These are phyloP conservation scores for Siniperca obscura DNA, from an alignment of 2,797 vertebrate genomes.

Conservation along the genomic window DNA sequence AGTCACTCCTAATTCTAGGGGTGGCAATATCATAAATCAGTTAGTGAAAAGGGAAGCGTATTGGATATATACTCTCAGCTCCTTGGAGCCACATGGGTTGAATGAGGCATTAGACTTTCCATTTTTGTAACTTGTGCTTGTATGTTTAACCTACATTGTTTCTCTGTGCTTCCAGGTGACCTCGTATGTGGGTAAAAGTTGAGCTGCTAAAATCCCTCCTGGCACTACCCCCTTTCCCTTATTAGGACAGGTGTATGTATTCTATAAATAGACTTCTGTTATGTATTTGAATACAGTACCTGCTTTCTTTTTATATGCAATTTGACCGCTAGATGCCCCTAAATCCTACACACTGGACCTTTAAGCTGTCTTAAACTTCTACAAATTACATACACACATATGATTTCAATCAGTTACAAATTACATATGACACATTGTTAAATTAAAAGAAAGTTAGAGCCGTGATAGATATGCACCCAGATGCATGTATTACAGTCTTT, in stretches of 20 bases:
- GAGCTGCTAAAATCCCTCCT: too few relatives aligned
- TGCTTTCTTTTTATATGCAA: too few relatives aligned
- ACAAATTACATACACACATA: neutral
- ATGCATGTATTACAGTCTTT: neutral
- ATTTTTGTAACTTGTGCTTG: neutral
- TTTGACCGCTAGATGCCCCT: too few relatives aligned
- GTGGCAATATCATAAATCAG: neutral
- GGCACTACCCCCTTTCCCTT: too few relatives aligned
- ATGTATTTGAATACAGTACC: too few relatives aligned
- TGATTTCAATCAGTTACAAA: neutral
- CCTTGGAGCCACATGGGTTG: neutral
- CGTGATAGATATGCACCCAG: neutral
- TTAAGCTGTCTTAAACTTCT: neutral
- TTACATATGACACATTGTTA: neutral
- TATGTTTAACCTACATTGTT: neutral
- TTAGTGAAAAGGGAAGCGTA: neutral
- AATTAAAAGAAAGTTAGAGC: neutral
- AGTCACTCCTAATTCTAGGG: neutral
- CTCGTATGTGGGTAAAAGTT: too few relatives aligned
- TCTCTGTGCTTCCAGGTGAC: too few relatives aligned
- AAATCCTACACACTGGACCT: too few relatives aligned
- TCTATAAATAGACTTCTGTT: too few relatives aligned
- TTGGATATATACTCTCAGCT: slow-evolving; percentile 5
- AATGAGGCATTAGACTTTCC: neutral
- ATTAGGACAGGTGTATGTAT: too few relatives aligned